Conservation (phyloP, 2,888 invertebrate species). For the Orgyia antiqua region DNA sequence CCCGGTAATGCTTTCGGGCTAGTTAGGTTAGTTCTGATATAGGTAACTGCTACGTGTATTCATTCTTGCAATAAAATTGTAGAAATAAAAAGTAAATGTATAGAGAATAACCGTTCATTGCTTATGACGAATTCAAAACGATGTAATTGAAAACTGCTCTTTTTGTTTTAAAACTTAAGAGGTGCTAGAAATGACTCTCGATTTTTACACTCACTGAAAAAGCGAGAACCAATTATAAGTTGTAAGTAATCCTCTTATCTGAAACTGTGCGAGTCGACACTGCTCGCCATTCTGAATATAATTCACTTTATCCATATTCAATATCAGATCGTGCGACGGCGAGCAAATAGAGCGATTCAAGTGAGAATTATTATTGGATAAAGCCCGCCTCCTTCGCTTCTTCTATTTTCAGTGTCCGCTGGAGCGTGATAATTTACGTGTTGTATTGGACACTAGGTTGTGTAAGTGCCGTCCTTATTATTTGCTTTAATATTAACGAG, state of each 20-base stretch:
- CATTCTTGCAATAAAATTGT: too few species aligned
- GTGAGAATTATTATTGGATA: slow-evolving; percentile 76
- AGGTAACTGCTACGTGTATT: too few species aligned
- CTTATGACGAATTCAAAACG: too few species aligned
- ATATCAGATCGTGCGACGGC: slow-evolving; percentile 72
- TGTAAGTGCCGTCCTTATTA: slow-evolving; percentile 39
- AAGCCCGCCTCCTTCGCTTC: slow-evolving; percentile 60
- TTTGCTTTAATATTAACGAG: too few species aligned
- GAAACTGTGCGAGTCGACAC: slow-evolving; percentile 58
- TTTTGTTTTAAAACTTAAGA: slow-evolving; percentile 45
- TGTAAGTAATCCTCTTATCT: slow-evolving; percentile 74
- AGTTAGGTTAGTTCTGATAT: too few species aligned
- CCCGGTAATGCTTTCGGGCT: too few species aligned
- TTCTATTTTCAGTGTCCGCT: slow-evolving; percentile 65
- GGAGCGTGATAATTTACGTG: slow-evolving; percentile 62
- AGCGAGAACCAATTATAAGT: slow-evolving; percentile 73
- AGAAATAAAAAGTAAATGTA: too few species aligned
- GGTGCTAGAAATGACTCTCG: slow-evolving; percentile 46
- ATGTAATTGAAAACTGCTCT: slow-evolving; percentile 41
- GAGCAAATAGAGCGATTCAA: slow-evolving; percentile 73
- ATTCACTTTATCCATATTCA: slow-evolving; percentile 76
- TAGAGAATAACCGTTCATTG: too few species aligned
- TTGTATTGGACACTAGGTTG: slow-evolving; percentile 52
- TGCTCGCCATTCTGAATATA: slow-evolving; percentile 65
- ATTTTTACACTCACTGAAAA: slow-evolving; percentile 61